Evolutionary conservation across 2,888 invertebrate species (phyloP).

Genomic region (Cyrtodaria siliqua): DNA sequence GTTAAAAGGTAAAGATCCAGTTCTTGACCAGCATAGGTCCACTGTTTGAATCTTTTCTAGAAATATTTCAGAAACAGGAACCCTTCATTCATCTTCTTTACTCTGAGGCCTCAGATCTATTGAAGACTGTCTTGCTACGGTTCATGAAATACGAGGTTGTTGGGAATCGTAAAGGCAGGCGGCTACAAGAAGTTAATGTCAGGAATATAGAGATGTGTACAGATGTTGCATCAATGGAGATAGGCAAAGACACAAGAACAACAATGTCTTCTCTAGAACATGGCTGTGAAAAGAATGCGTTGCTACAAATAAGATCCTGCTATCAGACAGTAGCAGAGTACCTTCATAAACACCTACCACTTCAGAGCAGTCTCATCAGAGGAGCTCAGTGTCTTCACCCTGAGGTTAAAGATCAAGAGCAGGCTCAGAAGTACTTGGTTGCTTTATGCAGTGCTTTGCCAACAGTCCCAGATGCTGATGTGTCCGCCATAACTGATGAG

Average conservation of each 20-base stretch:
- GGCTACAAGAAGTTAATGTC: neutral
- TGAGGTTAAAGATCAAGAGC: too few relatives aligned
- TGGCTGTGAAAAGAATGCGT: neutral
- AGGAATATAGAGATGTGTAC: neutral
- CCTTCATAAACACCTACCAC: neutral
- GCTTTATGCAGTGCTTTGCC: too few relatives aligned
- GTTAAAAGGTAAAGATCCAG: neutral
- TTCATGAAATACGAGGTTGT: neutral
- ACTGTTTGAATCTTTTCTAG: neutral
- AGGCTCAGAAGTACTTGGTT: too few relatives aligned
- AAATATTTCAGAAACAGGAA: constrained; percentile 1
- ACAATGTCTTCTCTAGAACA: neutral
- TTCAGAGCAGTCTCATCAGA: too few relatives aligned
- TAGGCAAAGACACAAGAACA: neutral
- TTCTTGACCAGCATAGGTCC: neutral
- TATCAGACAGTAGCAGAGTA: neutral
- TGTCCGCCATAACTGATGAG: constrained; percentile 21
- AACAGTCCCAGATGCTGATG: too few relatives aligned
- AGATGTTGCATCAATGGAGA: neutral
- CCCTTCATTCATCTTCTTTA: neutral
- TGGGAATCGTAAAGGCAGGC: neutral
- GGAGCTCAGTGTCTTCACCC: too few relatives aligned
- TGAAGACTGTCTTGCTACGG: constrained; percentile 1
- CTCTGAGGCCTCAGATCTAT: constrained; percentile 1
- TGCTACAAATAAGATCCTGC: neutral